Conservation (phyloP, 2,888 invertebrate genomes). For the Dynastes hyllus region DNA sequence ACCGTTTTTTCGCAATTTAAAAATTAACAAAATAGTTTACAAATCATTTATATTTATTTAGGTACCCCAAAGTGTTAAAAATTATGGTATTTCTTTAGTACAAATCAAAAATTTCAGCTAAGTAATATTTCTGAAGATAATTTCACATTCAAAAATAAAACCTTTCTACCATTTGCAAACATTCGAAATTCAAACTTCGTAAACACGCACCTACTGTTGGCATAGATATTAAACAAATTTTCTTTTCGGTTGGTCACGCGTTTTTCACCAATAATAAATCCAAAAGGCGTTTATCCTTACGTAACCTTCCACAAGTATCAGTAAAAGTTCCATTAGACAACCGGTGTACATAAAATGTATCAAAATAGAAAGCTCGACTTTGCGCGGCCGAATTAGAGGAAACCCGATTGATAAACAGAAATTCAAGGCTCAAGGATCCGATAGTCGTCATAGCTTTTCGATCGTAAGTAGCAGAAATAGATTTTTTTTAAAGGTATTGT, state of each 20-base stretch:
- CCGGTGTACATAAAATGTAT: neutral
- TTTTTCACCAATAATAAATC: constrained; percentile 19
- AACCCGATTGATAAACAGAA: neutral
- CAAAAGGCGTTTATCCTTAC: constrained; percentile 2
- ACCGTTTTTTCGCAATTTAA: too few relatives aligned
- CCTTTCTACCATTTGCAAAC: neutral
- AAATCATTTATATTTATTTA: too few relatives aligned
- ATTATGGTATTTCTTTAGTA: too few relatives aligned
- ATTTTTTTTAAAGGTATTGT: neutral
- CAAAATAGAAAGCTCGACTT: constrained; percentile 30
- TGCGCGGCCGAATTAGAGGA: neutral
- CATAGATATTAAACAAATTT: neutral
- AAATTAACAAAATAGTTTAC: too few relatives aligned
- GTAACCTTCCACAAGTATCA: constrained; percentile 8
- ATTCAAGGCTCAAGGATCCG: constrained; percentile 6
- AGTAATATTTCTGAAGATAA: too few relatives aligned
- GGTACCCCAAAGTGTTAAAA: too few relatives aligned
- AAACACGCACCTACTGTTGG: neutral
- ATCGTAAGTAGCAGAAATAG: neutral
- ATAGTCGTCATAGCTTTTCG: neutral
- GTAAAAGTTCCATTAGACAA: neutral
- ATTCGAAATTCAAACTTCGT: neutral
- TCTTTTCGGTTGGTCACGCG: constrained; percentile 28
- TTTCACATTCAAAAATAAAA: neutral
- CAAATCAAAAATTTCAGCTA: too few relatives aligned